A percentile compares a stretch with the other conserved stretches of the same genome.
phyloP scores from a whole-genome alignment of 2,797 vertebrate genomes.

The Pteropus rufus region DNA sequence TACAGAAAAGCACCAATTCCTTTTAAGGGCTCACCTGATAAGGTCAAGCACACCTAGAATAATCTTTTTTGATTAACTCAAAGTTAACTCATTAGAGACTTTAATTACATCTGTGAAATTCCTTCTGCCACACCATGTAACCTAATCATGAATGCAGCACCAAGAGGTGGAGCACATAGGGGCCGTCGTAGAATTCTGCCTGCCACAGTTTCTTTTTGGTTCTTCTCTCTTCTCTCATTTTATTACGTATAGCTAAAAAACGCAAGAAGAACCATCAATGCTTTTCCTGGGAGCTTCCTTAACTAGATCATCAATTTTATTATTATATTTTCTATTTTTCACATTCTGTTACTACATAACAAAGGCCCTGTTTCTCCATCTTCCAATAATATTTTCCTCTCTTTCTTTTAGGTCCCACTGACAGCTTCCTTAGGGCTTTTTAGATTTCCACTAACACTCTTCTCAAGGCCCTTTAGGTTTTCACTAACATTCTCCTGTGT shows the following conservation, averaged over 20 bases:
- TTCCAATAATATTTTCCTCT: neutral
- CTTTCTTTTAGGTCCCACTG: neutral
- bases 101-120: neutral
- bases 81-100: neutral
- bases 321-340: neutral
- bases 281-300: neutral
- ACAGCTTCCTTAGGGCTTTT: neutral
- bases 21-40: neutral
- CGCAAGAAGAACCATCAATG: neutral
- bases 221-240: neutral
- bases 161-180: neutral
- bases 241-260: neutral
- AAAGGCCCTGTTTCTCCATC: neutral
- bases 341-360: neutral
- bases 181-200: neutral
- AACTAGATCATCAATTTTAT: neutral
- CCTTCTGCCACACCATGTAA: neutral
- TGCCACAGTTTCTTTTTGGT: neutral
- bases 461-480: neutral
- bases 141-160: neutral
- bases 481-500: neutral
- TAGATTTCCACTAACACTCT: neutral
- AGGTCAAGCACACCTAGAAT: neutral
- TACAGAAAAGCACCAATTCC: neutral
- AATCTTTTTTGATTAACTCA: neutral